A percentile compares a stretch with the other conserved stretches of the same genome.
Evolutionary conservation across 2,888 invertebrate species (phyloP).

Genomic region (Halocaridina rubra): DNA sequence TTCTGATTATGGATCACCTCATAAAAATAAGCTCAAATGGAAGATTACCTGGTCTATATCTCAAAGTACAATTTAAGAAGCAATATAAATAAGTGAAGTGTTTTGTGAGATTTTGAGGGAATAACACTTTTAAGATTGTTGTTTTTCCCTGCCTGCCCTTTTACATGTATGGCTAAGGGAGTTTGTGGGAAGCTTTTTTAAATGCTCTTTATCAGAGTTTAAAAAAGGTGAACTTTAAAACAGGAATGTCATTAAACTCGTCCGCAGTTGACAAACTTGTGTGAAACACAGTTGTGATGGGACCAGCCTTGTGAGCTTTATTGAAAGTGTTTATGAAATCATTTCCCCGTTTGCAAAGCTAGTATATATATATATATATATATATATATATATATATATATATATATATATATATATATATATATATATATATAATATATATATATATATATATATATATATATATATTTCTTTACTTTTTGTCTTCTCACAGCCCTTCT

Average conservation of each 20-base stretch:
- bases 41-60: conserved; percentile 48
- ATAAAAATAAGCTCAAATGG: conserved; percentile 37
- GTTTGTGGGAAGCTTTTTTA: conserved; percentile 38
- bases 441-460: too few relatives aligned
- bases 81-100: conserved; percentile 41
- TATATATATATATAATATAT: too few relatives aligned
- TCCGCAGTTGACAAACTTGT: conserved; percentile 38
- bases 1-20: too few relatives aligned
- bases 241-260: neutral
- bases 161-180: conserved; percentile 31
- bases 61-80: conserved; percentile 48
- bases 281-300: conserved; percentile 50
- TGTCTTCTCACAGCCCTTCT: neutral
- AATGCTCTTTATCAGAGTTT: neutral
- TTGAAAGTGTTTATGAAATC: conserved; percentile 1
- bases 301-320: conserved; percentile 47
- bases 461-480: too few relatives aligned
- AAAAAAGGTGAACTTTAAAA: neutral
- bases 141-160: too few relatives aligned
- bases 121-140: too few relatives aligned
- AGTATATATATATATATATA: too few relatives aligned
- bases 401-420: too few relatives aligned
- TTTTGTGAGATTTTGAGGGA: neutral
- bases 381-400: too few relatives aligned
- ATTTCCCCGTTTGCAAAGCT: neutral